Conservation (phyloP, 2,113 vertebrate species). For the Brienomyrus brachyistius region DNA sequence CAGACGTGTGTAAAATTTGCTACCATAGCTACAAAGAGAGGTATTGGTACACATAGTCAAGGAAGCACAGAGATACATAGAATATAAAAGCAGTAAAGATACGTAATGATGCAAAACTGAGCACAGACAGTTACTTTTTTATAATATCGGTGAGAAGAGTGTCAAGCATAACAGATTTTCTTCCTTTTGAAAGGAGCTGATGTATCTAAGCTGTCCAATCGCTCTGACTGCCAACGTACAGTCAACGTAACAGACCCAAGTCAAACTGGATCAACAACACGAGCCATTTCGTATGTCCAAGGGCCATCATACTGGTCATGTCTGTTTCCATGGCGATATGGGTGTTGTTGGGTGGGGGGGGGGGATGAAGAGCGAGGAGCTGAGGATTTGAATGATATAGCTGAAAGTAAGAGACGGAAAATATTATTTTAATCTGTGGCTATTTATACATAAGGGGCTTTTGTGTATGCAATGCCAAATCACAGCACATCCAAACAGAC, state of each 20-base stretch:
- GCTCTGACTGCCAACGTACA: neutral
- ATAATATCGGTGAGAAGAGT: neutral
- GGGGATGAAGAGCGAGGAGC: neutral
- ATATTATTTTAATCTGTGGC: slow-evolving; percentile 31
- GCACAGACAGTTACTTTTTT: neutral
- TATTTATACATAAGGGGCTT: slow-evolving; percentile 40
- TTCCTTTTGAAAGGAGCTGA: neutral
- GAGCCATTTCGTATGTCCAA: neutral
- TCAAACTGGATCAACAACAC: neutral
- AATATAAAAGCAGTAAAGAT: neutral
- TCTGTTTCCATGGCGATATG: slow-evolving; percentile 18
- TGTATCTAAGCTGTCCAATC: neutral
- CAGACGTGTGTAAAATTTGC: neutral
- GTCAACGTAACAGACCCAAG: neutral
- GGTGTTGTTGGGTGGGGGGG: neutral
- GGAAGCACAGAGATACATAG: neutral
- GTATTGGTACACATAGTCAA: neutral
- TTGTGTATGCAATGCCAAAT: slow-evolving; percentile 35
- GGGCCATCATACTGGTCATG: neutral
- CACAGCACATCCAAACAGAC: slow-evolving; percentile 37
- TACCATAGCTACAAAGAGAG: neutral
- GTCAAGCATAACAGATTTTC: neutral
- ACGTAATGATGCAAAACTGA: neutral
- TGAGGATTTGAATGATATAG: slow-evolving; percentile 23
- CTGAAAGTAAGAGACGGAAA: slow-evolving; percentile 13